Evolutionary conservation across 2,797 vertebrate genomes (phyloP).

Genomic region (Clarias pachynema): DNA sequence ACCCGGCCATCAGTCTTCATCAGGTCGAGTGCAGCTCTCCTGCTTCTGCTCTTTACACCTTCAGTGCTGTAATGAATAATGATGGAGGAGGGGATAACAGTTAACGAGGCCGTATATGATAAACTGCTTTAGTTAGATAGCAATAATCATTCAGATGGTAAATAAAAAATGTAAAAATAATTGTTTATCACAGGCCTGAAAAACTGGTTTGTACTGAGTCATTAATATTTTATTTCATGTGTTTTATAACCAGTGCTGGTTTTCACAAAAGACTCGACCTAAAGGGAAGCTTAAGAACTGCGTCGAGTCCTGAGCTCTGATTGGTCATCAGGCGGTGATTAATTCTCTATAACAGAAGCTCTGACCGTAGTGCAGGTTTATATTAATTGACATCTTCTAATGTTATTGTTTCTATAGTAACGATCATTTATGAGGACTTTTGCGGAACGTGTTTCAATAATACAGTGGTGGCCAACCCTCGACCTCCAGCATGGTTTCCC

Average conservation of each 20-base stretch:
- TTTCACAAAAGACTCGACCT: neutral
- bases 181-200: slow-evolving; percentile 50
- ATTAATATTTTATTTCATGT: neutral
- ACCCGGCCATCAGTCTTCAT: neutral
- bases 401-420: neutral
- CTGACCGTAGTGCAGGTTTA: neutral
- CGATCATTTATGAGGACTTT: neutral
- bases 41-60: slow-evolving; percentile 40
- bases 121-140: slow-evolving; percentile 76
- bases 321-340: neutral
- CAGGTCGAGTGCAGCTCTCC: neutral
- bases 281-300: neutral
- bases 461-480: too few relatives aligned
- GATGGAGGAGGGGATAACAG: slow-evolving; percentile 87
- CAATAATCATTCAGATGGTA: slow-evolving; percentile 66
- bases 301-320: neutral
- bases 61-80: slow-evolving; percentile 94
- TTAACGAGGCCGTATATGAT: slow-evolving; percentile 86
- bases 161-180: slow-evolving; percentile 44
- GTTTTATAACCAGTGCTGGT: neutral
- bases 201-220: neutral
- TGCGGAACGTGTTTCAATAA: neutral
- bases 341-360: neutral
- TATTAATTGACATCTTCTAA: neutral
- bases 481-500: too few relatives aligned